These are phyloP conservation scores for Suricata suricatta DNA, from an alignment of 2,113 vertebrate genomes.

Conservation along the genomic window DNA sequence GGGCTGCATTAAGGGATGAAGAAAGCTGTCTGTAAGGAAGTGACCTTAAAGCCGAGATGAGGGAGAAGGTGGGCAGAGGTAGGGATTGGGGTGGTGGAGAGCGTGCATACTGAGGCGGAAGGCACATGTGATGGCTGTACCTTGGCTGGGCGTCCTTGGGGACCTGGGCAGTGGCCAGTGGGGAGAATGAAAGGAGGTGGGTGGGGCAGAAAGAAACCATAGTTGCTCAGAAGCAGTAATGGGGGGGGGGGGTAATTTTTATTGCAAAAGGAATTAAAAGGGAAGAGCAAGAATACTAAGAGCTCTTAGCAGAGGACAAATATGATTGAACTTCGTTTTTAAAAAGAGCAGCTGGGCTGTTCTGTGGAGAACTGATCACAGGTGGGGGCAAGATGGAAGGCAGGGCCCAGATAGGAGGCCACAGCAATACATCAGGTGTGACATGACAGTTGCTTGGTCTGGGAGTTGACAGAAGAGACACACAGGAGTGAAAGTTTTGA, in stretches of 20 bases:
- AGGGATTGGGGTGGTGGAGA: background rate
- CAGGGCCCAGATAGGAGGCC: too few species aligned
- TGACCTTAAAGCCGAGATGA: too few species aligned
- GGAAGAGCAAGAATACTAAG: fast-evolving
- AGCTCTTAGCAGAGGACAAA: background rate
- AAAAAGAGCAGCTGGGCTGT: background rate
- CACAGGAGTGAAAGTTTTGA: background rate
- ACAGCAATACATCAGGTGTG: fast-evolving
- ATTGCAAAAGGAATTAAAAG: background rate
- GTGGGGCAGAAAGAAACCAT: background rate
- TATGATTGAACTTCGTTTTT: background rate
- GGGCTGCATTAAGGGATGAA: background rate
- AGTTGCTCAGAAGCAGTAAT: background rate
- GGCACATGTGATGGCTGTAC: fast-evolving
- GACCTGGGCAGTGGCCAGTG: background rate
- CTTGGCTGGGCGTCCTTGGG: fast-evolving
- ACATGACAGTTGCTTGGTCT: fast-evolving
- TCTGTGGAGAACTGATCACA: background rate
- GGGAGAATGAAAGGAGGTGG: background rate
- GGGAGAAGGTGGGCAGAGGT: background rate
- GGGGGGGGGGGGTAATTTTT: fast-evolving
- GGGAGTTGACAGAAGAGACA: background rate
- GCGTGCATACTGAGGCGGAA: fast-evolving
- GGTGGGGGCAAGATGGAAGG: background rate
- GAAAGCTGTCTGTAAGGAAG: background rate